These are phyloP conservation scores for Anguilla anguilla DNA, from an alignment of 2,797 vertebrate genomes.

Conservation along the genomic window DNA sequence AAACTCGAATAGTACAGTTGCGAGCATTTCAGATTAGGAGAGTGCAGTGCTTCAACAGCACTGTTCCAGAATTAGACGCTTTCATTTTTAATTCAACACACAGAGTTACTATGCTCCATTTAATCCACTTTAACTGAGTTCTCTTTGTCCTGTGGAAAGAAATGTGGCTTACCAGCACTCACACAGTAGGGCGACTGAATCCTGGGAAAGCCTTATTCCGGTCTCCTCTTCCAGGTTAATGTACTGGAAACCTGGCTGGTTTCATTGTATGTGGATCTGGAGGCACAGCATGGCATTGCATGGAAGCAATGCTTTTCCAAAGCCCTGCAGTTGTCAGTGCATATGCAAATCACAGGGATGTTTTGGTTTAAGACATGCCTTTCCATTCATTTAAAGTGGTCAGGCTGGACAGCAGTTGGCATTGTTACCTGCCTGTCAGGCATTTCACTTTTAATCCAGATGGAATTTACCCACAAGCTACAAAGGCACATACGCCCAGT, in stretches of 20 bases:
- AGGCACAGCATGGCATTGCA: neutral
- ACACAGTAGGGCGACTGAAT: neutral
- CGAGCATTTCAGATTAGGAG: neutral
- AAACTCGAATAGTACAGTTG: neutral
- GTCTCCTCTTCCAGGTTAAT: neutral
- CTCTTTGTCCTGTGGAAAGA: neutral
- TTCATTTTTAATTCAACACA: neutral
- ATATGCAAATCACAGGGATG: neutral
- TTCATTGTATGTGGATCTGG: neutral
- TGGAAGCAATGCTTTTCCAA: neutral
- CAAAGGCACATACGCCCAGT: neutral
- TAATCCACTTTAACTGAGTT: neutral
- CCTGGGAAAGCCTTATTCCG: neutral
- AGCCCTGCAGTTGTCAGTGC: neutral
- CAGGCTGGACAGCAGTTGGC: conserved; percentile 13
- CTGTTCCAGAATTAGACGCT: neutral
- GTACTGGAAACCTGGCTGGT: conserved; percentile 9
- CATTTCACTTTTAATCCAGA: neutral
- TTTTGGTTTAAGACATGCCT: neutral
- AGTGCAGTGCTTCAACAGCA: neutral
- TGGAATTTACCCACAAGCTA: conserved; percentile 8
- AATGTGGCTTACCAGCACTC: neutral
- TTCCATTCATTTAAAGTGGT: neutral
- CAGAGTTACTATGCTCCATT: neutral
- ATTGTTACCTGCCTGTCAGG: neutral